These are phyloP conservation scores for Ophion ellenae DNA, from an alignment of 2,888 invertebrate species.

Conservation along the genomic window DNA sequence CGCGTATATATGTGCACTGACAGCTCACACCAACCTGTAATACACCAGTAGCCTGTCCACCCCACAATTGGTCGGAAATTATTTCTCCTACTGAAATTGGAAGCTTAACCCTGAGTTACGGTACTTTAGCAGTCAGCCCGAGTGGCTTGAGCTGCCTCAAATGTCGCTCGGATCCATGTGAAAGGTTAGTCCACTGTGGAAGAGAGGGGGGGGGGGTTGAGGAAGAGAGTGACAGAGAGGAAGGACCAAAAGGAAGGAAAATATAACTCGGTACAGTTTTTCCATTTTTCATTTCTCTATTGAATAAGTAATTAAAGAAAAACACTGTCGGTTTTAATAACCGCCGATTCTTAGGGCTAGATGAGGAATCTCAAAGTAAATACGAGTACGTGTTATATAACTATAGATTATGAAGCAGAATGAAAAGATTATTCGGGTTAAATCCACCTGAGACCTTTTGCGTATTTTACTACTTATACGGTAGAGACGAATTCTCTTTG, in stretches of 20 bases:
- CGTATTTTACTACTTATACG: slow-evolving; percentile 39
- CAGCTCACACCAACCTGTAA: slow-evolving; percentile 22
- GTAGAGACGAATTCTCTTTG: slow-evolving; percentile 54
- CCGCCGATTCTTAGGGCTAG: slow-evolving; percentile 40
- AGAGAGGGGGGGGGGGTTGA: slow-evolving; percentile 13
- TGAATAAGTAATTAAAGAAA: slow-evolving; percentile 62
- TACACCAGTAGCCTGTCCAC: slow-evolving; percentile 36
- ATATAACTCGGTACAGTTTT: background rate
- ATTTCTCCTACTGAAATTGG: slow-evolving; percentile 63
- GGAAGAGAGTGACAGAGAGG: background rate
- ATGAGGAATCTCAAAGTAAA: slow-evolving; percentile 45
- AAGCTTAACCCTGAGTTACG: slow-evolving; percentile 58
- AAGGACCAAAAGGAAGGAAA: slow-evolving; percentile 14
- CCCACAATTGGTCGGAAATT: slow-evolving; percentile 61
- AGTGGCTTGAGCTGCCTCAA: slow-evolving; percentile 52
- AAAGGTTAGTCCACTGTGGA: slow-evolving; percentile 35
- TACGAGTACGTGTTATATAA: slow-evolving; percentile 23
- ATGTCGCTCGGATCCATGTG: slow-evolving; percentile 24
- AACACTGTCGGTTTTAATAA: slow-evolving; percentile 60
- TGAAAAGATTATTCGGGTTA: slow-evolving; percentile 61
- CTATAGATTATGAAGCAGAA: slow-evolving; percentile 30
- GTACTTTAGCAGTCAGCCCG: slow-evolving; percentile 32
- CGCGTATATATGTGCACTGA: slow-evolving; percentile 16
- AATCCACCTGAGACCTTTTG: slow-evolving; percentile 58
- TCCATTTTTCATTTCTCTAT: slow-evolving; percentile 40